A percentile compares a stretch with the other conserved stretches of the same genome.
These are phyloP conservation scores for Arbacia lixula DNA, from an alignment of 53 echinoderm and acorn worm species.

Conservation along the genomic window DNA sequence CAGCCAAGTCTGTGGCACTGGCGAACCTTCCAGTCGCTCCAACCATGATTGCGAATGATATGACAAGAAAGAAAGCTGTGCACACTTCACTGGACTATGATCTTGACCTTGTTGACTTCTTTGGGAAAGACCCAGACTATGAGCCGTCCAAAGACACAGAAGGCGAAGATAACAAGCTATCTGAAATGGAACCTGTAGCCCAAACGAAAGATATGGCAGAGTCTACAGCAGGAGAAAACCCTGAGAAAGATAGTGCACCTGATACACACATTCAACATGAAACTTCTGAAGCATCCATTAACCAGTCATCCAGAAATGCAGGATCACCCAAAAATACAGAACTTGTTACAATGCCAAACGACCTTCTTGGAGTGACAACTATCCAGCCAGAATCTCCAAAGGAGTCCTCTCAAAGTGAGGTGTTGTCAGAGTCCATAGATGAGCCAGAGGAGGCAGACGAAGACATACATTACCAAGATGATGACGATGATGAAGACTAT, in stretches of 20 bases:
- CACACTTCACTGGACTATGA: conserved; percentile 37
- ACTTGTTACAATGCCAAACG: background rate
- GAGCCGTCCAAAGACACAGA: conserved; percentile 5
- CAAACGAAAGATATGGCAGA: background rate
- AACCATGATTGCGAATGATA: conserved; percentile 36
- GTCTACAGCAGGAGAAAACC: no score
- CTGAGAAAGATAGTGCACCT: no score
- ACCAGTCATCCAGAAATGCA: no score
- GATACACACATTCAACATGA: no score
- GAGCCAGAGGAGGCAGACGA: conserved; percentile 29
- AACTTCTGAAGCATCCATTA: no score
- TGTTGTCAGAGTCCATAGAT: conserved; percentile 4
- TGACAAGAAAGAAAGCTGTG: conserved; percentile 23
- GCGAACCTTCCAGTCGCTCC: conserved; percentile 18
- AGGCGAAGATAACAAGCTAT: background rate
- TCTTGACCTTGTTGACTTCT: conserved; percentile 90
- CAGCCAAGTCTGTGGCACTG: conserved; percentile 37
- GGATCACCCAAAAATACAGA: no score
- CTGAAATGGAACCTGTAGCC: background rate
- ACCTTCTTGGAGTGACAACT: background rate
- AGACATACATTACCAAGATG: conserved; percentile 12
- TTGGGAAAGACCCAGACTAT: conserved; percentile 51
- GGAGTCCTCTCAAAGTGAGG: conserved; percentile 16
- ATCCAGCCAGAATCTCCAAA: conserved; percentile 9
- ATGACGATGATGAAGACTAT: conserved; percentile 55